Percentiles rank a stretch among this genome's conserved stretches.
phyloP scores from a whole-genome alignment of 2,113 vertebrate genomes.

The Passer domesticus region DNA sequence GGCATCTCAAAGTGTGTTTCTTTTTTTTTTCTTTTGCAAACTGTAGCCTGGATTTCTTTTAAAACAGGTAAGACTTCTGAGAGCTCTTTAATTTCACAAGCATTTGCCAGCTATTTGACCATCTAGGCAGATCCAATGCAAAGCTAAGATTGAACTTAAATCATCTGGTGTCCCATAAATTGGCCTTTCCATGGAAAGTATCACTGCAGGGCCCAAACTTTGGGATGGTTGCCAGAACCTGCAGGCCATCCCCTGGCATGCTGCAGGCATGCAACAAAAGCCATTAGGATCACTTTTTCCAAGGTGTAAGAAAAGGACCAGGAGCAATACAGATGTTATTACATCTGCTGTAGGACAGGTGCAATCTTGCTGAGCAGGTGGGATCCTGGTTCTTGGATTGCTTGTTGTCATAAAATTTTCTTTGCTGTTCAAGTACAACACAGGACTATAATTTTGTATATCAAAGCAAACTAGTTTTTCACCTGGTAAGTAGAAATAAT shows the following conservation, averaged over 20 bases:
- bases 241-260: background rate
- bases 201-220: background rate
- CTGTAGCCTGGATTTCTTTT: slow-evolving; percentile 59
- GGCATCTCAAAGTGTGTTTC: slow-evolving; percentile 41
- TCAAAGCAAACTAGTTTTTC: background rate
- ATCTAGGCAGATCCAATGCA: background rate
- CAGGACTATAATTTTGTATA: background rate
- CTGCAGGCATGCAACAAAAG: background rate
- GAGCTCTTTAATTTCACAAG: slow-evolving; percentile 9
- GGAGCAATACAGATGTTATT: slow-evolving; percentile 20
- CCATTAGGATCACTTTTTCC: background rate
- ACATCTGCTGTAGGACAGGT: slow-evolving; percentile 16
- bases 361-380: background rate
- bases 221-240: background rate
- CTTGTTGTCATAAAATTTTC: background rate
- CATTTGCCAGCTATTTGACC: background rate
- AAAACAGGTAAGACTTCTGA: slow-evolving; percentile 55
- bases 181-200: background rate
- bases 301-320: background rate
- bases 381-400: background rate
- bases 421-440: background rate
- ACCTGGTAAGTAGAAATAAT: background rate
- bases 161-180: background rate
- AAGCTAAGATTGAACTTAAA: background rate
- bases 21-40: slow-evolving; percentile 46